phyloP scores from a whole-genome alignment of 2,113 vertebrate genomes.

The Lophotis ruficrista region DNA sequence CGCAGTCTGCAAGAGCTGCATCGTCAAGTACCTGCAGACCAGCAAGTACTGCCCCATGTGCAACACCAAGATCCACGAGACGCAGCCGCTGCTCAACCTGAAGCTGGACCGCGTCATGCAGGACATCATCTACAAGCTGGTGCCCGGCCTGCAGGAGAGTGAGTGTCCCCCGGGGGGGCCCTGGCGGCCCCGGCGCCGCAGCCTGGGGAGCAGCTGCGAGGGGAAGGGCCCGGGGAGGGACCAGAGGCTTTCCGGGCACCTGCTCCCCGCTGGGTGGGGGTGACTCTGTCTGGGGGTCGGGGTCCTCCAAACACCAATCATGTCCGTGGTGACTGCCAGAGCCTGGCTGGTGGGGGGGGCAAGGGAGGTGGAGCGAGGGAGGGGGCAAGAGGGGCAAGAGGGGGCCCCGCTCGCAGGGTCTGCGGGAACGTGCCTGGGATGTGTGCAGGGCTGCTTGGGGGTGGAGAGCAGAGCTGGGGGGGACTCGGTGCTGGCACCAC shows the following conservation, averaged over 20 bases:
- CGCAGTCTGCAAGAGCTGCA: constrained; percentile 96
- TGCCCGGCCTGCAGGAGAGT: constrained; percentile 96
- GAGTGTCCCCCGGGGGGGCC: constrained; percentile 40
- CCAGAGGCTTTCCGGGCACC: too few relatives aligned
- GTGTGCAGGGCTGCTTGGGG: fast-evolving
- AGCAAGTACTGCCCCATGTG: constrained; percentile 99
- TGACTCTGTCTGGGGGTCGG: not conserved
- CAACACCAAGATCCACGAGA: constrained; percentile 99
- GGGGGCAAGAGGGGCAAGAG: too few relatives aligned
- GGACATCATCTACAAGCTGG: constrained; percentile 97
- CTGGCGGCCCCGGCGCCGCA: not conserved
- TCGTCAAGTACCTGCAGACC: constrained; percentile 97
- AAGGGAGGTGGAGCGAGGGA: fast-evolving
- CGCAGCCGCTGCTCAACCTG: constrained; percentile 94
- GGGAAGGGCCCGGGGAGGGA: not conserved
- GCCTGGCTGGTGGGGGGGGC: too few relatives aligned
- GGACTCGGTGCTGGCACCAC: fast-evolving
- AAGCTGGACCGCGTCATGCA: constrained; percentile 98
- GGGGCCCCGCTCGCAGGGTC: not conserved
- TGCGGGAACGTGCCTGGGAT: fast-evolving
- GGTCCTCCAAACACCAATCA: too few relatives aligned
- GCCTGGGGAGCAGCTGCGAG: not conserved
- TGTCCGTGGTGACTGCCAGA: fast-evolving
- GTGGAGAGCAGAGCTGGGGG: not conserved
- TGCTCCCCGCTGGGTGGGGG: not conserved